A percentile compares a stretch with the other conserved stretches of the same genome.
Evolutionary conservation across 2,797 vertebrate genomes (phyloP).

Genomic region (Esox masquinongy): DNA sequence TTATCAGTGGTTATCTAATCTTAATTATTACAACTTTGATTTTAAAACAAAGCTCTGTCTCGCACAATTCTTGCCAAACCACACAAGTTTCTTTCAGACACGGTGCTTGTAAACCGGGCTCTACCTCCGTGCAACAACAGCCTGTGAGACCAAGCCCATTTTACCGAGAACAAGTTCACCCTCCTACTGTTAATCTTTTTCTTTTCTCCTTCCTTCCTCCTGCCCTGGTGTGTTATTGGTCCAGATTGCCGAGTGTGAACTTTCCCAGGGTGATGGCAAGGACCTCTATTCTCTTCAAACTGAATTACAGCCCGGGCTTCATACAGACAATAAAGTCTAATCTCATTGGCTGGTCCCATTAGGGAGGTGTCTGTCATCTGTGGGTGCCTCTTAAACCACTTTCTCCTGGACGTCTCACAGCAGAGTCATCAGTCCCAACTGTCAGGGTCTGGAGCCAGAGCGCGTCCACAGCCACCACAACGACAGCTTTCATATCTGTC

Average conservation of each 20-base stretch:
- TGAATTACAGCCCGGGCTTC: conserved; percentile 75
- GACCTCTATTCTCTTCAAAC: conserved; percentile 75
- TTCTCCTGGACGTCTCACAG: conserved; percentile 63
- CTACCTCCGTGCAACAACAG: not conserved
- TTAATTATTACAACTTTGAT: not conserved
- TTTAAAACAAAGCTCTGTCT: not conserved
- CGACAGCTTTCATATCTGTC: conserved; percentile 53
- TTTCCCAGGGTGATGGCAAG: conserved; percentile 70
- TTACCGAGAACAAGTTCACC: conserved; percentile 15
- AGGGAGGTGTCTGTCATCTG: conserved; percentile 72
- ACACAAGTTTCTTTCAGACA: not conserved
- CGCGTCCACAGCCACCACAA: not conserved
- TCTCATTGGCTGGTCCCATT: conserved; percentile 68
- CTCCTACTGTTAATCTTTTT: conserved; percentile 55
- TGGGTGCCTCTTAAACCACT: conserved; percentile 71
- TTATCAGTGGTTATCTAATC: not conserved
- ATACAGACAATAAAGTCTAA: conserved; percentile 81
- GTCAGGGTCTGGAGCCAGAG: conserved; percentile 36
- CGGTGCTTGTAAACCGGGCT: not conserved
- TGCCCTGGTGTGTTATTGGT: conserved; percentile 52
- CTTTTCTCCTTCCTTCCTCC: conserved; percentile 39
- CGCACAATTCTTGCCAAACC: not conserved
- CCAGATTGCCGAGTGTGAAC: conserved; percentile 75
- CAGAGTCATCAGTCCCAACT: conserved; percentile 65
- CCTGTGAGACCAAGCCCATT: not conserved